Percentiles rank a stretch among this genome's conserved stretches.
These are phyloP conservation scores for Scomber japonicus DNA, from an alignment of 2,113 vertebrate species.

Conservation along the genomic window DNA sequence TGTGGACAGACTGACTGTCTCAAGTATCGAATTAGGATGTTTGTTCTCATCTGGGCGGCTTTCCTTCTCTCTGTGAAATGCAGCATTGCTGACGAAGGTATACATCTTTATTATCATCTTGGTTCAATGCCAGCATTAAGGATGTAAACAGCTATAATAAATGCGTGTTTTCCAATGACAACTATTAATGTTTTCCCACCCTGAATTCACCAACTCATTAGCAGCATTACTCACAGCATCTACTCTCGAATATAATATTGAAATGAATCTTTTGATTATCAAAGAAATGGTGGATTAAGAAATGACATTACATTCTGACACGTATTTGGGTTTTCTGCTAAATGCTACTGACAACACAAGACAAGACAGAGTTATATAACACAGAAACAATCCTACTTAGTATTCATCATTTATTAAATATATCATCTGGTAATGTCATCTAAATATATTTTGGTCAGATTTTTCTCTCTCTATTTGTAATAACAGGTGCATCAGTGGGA, in stretches of 20 bases:
- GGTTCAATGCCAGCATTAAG: not conserved
- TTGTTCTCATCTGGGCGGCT: constrained; percentile 16
- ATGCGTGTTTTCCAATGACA: not conserved
- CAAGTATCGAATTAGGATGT: constrained; percentile 19
- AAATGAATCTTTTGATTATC: not conserved
- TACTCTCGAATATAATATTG: not conserved
- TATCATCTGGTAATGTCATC: not conserved
- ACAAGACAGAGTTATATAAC: too few relatives aligned
- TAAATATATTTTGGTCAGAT: not conserved
- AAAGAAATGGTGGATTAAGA: not conserved
- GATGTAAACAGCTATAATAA: not conserved
- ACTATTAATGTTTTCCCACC: not conserved
- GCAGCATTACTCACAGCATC: too few relatives aligned
- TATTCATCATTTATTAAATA: too few relatives aligned
- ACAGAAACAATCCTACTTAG: too few relatives aligned
- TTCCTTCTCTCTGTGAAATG: constrained; percentile 12
- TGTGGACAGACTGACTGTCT: not conserved
- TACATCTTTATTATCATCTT: not conserved
- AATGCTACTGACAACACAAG: too few relatives aligned
- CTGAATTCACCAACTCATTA: too few relatives aligned
- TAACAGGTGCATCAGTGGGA: not conserved
- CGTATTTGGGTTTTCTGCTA: too few relatives aligned
- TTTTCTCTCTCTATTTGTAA: not conserved
- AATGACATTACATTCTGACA: too few relatives aligned
- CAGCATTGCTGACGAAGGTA: constrained; percentile 38